These are phyloP conservation scores for Phymorhynchus buccinoides DNA, from an alignment of 1,140 invertebrate species.

Conservation along the genomic window DNA sequence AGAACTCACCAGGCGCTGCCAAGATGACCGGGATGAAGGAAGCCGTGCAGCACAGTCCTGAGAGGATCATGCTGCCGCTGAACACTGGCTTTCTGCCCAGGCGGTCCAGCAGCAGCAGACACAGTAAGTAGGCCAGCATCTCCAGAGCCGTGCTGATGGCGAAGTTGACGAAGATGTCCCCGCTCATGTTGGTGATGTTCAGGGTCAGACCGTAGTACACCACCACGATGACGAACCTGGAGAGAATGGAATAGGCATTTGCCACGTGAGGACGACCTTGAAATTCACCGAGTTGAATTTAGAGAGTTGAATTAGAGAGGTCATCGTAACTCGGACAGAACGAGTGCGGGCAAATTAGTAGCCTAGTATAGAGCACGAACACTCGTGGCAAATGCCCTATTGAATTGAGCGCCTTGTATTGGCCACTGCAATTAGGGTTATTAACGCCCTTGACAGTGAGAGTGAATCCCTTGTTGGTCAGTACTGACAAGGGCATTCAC, in stretches of 20 bases:
- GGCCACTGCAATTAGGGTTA: not conserved
- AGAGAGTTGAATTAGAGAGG: too few relatives aligned
- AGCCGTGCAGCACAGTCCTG: constrained; percentile 41
- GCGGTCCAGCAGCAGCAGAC: constrained; percentile 47
- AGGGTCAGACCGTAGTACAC: constrained; percentile 79
- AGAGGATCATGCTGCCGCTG: constrained; percentile 43
- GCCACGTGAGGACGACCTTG: too few relatives aligned
- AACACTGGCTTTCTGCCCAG: constrained; percentile 45
- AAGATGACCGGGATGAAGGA: constrained; percentile 46
- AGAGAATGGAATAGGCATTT: not conserved
- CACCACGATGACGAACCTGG: constrained; percentile 80
- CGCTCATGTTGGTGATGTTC: constrained; percentile 54
- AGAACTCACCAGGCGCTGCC: constrained; percentile 7
- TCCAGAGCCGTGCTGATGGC: constrained; percentile 79
- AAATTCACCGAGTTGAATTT: too few relatives aligned
- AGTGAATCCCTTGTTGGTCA: too few relatives aligned
- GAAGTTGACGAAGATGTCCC: constrained; percentile 64
- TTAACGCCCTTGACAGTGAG: too few relatives aligned
- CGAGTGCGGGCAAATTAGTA: too few relatives aligned
- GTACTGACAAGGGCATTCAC: too few relatives aligned
- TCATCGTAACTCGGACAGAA: too few relatives aligned
- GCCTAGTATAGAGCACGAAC: too few relatives aligned
- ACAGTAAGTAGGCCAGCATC: constrained; percentile 77
- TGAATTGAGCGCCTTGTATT: not conserved
- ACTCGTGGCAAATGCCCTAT: too few relatives aligned